phyloP scores from a whole-genome alignment of 1,140 invertebrate genomes.

The Augochlora pura region DNA sequence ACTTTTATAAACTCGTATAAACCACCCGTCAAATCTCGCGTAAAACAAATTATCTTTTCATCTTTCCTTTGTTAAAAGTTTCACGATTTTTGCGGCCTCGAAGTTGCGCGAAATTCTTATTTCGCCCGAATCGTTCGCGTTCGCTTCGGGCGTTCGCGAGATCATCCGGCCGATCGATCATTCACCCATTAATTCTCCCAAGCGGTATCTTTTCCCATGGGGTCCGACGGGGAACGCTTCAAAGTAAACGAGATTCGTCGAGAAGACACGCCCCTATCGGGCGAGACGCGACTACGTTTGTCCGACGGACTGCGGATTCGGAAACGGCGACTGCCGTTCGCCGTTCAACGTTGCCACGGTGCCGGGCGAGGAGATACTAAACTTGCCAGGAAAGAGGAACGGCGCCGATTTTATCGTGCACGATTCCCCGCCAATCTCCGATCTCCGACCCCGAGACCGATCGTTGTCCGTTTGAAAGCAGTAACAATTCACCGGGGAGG shows the following conservation, averaged over 20 bases:
- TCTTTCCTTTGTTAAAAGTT: too few species aligned
- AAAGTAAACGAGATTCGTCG: background rate
- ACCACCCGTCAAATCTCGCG: too few species aligned
- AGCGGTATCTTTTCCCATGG: background rate
- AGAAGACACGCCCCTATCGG: background rate
- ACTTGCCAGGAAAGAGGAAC: constrained; percentile 47
- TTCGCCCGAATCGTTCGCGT: background rate
- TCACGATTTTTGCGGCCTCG: background rate
- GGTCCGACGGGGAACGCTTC: background rate
- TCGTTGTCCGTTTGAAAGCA: background rate
- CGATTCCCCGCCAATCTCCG: constrained; percentile 27
- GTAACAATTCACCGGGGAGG: constrained; percentile 22
- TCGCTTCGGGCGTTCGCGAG: background rate
- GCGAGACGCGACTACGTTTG: constrained; percentile 34
- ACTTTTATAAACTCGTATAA: too few species aligned
- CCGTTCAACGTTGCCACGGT: constrained; percentile 23
- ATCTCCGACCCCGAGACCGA: constrained; percentile 23
- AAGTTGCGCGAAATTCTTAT: constrained; percentile 23
- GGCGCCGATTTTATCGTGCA: constrained; percentile 37
- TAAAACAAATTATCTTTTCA: too few species aligned
- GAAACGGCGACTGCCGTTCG: constrained; percentile 14
- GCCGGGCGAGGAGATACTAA: constrained; percentile 18
- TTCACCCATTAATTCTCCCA: background rate
- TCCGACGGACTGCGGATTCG: constrained; percentile 31
- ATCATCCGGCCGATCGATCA: background rate